Evolutionary conservation across 2,113 vertebrate genomes (phyloP), one percentile per base, ranked within the genome.

Genomic region (Pyxicephalus adspersus): DNA sequence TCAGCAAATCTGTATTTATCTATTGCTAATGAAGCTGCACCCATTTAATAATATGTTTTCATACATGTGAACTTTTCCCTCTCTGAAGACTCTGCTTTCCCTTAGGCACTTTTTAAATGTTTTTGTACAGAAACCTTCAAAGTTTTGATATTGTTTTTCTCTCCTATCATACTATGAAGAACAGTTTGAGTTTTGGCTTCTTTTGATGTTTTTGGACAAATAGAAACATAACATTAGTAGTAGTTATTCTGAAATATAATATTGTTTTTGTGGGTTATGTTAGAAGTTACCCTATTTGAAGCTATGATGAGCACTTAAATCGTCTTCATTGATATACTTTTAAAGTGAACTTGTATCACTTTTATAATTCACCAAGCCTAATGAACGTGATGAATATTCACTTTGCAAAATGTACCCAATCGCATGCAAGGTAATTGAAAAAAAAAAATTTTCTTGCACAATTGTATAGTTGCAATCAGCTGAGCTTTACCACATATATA

Each of bases 1-100:
- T 75, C 55, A 63, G 52, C 31, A 73, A 55, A n/a, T n/a, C n/a
- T n/a, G 60, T 73, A 81, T 73, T 73, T 81, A 57, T 61, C 65
- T 50, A 28, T 38, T 75, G 51, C 79, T 58, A 81, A 81, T 81
- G 60, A 75, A 66, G 38, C 63, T 81, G 61, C 71, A 81, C 80
- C 80, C 71, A 65, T 81, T 75, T 75, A 66, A 75, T 75, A 58
- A 81, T 58, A 55, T 81, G 60, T 81, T 81, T 55, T 75, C n/a
- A 55, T 65, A 55, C 31, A 60, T 65, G 51, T 57, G 51, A 81
- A 55, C 29, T 66, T 66, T 81, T 61, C 55, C 68, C 28, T 31
- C 61, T 81, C 17, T 34, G 28, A 31, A 75, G 71, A 75, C 72
- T 57, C 51, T 75, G 58, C 72, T 45, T 66, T 64, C 23, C 80